These are phyloP conservation scores for Dromiciops gliroides DNA, from an alignment of 2,113 vertebrate genomes.

Conservation along the genomic window DNA sequence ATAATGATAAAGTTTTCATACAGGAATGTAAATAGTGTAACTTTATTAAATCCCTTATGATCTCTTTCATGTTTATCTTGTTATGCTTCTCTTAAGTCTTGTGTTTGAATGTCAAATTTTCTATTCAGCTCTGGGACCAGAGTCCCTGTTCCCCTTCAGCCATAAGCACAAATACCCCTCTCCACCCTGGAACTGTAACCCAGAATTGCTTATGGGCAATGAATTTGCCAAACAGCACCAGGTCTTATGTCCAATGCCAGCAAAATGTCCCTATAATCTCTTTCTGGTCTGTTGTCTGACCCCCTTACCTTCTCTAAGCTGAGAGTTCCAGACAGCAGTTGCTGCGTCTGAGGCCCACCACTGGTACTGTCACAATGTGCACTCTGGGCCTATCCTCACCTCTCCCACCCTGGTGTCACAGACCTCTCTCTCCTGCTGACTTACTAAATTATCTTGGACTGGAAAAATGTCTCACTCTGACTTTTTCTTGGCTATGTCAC, in stretches of 20 bases:
- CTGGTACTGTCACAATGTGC: too few species aligned
- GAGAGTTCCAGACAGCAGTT: not conserved
- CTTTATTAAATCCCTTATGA: not conserved
- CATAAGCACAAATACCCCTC: not conserved
- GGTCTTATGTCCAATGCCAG: not conserved
- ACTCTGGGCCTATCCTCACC: not conserved
- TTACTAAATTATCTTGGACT: not conserved
- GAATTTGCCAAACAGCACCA: not conserved
- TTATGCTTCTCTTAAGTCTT: not conserved
- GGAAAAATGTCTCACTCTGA: not conserved
- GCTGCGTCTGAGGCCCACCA: too few species aligned
- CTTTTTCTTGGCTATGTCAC: not conserved
- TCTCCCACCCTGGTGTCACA: not conserved
- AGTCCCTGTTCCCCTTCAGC: not conserved
- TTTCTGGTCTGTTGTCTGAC: not conserved
- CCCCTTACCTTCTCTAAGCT: not conserved
- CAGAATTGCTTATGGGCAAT: not conserved
- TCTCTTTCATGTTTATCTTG: not conserved
- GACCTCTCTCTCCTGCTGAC: too few species aligned
- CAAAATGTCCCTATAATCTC: not conserved
- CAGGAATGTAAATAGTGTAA: not conserved
- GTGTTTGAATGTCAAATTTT: not conserved
- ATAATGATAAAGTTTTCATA: not conserved
- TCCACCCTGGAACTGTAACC: not conserved
- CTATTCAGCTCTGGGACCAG: not conserved